phyloP scores from a whole-genome alignment of 2,113 vertebrate genomes.

The Hydrolagus affinis region DNA sequence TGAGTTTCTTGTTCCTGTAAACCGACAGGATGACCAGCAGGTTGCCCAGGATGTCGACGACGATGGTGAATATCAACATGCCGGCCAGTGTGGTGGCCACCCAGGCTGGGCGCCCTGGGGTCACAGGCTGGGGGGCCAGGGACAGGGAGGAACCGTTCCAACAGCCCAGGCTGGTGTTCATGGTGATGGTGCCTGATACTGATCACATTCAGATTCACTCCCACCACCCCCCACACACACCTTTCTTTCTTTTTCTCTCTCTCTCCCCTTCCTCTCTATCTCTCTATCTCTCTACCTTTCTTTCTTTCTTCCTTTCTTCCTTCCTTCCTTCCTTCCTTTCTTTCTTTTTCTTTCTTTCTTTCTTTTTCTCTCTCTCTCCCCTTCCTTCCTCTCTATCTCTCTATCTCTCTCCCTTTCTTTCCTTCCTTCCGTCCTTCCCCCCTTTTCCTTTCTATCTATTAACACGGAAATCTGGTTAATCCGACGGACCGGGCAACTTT shows the following conservation, averaged over 20 bases:
- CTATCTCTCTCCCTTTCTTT: not conserved
- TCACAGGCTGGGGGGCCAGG: constrained; percentile 45
- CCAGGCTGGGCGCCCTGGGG: constrained; percentile 66
- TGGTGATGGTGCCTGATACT: constrained; percentile 40
- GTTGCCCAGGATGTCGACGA: constrained; percentile 85
- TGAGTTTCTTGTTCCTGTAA: constrained; percentile 82
- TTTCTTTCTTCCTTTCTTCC: too few species aligned
- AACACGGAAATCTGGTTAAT: too few species aligned
- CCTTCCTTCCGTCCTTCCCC: not conserved
- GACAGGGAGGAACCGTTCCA: constrained; percentile 67
- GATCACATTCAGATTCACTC: not conserved
- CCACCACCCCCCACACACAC: too few species aligned
- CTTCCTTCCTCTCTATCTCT: constrained; percentile 37
- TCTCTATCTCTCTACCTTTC: too few species aligned
- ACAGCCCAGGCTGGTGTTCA: constrained; percentile 64
- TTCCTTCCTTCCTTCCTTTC: constrained; percentile 36
- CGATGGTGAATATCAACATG: constrained; percentile 85
- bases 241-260: not conserved
- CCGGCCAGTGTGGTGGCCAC: constrained; percentile 70
- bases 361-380: constrained; percentile 38
- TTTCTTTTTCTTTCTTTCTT: constrained; percentile 40
- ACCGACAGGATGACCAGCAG: constrained; percentile 88
- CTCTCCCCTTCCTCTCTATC: too few species aligned
- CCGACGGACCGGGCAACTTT: too few species aligned
- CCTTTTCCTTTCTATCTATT: not conserved